Percentiles rank a stretch among this genome's conserved stretches.
Evolutionary conservation across 1,140 invertebrate species (phyloP).

Genomic region (Euglossa dilemma): DNA sequence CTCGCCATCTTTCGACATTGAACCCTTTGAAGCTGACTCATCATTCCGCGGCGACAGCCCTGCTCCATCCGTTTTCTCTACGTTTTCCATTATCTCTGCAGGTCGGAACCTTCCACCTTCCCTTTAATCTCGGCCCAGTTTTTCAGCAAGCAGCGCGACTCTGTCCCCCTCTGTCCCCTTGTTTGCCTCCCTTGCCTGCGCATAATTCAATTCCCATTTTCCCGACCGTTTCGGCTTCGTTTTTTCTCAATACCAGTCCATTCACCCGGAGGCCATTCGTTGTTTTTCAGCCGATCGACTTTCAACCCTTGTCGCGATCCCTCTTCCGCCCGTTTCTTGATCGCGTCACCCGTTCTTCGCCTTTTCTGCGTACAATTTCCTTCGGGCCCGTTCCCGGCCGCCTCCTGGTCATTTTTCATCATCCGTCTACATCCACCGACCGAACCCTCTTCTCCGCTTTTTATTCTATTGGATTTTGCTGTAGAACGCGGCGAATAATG

Average conservation of each 20-base stretch:
- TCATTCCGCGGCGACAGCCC: background rate
- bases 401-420: slow-evolving; percentile 35
- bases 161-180: background rate
- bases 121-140: slow-evolving; percentile 22
- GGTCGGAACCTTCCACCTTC: slow-evolving; percentile 9
- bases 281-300: slow-evolving; percentile 1
- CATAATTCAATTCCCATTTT: slow-evolving; percentile 23
- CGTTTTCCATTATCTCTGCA: slow-evolving; percentile 2
- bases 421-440: slow-evolving; percentile 10
- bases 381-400: background rate
- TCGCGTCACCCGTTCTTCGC: background rate
- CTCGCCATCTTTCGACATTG: background rate
- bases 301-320: background rate
- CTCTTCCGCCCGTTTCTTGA: background rate
- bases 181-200: background rate
- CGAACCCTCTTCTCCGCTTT: background rate
- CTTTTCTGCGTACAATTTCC: slow-evolving; percentile 8
- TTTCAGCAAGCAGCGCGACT: background rate
- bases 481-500: slow-evolving; percentile 12
- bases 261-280: background rate
- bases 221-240: background rate
- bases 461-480: background rate
- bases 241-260: background rate
- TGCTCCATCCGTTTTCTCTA: background rate
- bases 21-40: background rate